Conservation (phyloP, 2,888 invertebrate genomes). For the Rhaphigaster nebulosa region DNA sequence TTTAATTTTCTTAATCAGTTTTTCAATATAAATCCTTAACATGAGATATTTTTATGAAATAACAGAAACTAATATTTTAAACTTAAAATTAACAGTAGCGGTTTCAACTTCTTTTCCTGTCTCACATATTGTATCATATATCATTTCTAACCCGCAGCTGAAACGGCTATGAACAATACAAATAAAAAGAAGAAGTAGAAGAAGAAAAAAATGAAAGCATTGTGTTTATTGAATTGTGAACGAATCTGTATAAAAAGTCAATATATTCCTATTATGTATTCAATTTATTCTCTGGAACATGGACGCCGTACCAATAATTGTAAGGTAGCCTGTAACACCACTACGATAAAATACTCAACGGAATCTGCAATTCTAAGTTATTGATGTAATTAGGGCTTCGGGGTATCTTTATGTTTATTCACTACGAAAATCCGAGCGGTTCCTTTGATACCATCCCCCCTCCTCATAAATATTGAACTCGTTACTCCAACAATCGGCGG, state of each 20-base stretch:
- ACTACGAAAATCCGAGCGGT: background rate
- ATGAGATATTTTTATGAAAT: too few relatives aligned
- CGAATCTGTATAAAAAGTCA: background rate
- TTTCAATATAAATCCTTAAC: too few relatives aligned
- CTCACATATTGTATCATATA: too few relatives aligned
- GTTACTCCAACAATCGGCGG: constrained; percentile 22
- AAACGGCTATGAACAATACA: background rate
- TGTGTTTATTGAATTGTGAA: background rate
- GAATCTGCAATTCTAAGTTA: constrained; percentile 21
- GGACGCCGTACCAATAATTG: background rate
- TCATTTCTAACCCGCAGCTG: background rate
- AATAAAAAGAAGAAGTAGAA: background rate
- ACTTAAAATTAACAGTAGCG: too few relatives aligned
- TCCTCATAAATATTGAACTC: constrained; percentile 43
- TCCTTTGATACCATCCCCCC: constrained; percentile 24
- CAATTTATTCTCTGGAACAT: background rate
- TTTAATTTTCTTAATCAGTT: too few relatives aligned
- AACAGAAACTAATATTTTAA: too few relatives aligned
- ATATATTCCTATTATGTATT: background rate
- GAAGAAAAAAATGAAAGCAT: background rate
- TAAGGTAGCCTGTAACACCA: background rate
- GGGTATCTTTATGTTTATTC: constrained; percentile 33
- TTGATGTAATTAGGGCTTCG: constrained; percentile 25
- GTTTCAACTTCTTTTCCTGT: too few relatives aligned
- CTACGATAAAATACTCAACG: background rate